Evolutionary conservation across 2,797 vertebrate species (phyloP), one percentile per base, ranked within the genome.

Genomic region (Centropyge bicolor): DNA sequence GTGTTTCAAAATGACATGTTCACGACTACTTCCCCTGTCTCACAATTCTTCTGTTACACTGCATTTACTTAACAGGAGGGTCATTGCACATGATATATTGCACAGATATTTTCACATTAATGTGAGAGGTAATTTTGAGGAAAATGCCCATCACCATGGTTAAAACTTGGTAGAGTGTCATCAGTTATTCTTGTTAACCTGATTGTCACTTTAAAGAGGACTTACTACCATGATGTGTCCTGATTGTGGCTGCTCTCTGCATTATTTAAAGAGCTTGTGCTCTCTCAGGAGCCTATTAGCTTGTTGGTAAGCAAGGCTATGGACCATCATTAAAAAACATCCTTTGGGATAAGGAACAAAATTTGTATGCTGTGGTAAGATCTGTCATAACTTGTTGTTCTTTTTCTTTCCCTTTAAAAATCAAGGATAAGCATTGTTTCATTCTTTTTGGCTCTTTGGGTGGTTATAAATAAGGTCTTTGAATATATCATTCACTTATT

Each of bases 261-360:
- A 38, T 75, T 79, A 49, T 63, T 74, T 75, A 59, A 66, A 46
- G 31, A 46, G 60, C 40, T 43, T 10, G 3, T 64, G 22, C 49
- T 85, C 74, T 84, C 81, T 41, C 2, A 81, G 67, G 81, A 84
- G 49, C 74, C 76, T 46, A 70, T 83, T 87, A 82, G 40, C 52
- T 66, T 73, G 41, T 66, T 76, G 62, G 16, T 78, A 55, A 73
- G 41, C 51, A 64, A 27, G 57, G 24, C 65, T 59, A 49, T 76
- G 38, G 72, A 45, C 72, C 55, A 57, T 57, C 57, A 63, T 74
- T 78, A 75, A 73, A 31, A 78, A 78, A 65, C 55, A 51, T 74
- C 71, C 17, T 62, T 51, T 68, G 71, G 60, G 54, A 81, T 62
- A 24, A 38, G 20, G 45, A 78, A 80, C 35, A 51, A 49, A 46